Evolutionary conservation across 2,888 invertebrate genomes (phyloP), one percentile per base, ranked within the genome.

Genomic region (Papilio protenor): DNA sequence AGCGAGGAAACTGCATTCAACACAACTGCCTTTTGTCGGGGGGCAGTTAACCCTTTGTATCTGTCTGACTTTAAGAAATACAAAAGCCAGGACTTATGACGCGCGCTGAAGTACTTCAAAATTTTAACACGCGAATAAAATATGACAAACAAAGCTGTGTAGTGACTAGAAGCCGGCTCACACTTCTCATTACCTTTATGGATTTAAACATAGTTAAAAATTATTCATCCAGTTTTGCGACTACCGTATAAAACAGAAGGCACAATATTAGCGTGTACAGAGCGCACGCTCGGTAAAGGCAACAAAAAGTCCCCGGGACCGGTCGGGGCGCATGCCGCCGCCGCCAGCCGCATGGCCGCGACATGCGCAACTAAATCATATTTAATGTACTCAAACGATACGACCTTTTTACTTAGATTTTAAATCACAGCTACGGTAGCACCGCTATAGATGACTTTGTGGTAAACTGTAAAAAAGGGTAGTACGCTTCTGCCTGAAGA

Each of bases 241-340:
- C 2, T 18, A 64, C 61, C 5, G 8, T 64, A 64, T 18, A 18
- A 40, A 66, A 66, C 45, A 66, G 40, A 8, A 45, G 45, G 40
- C 45, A n/a, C 11, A n/a, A 69, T 45, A 69, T 45, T 21, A n/a
- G 45, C 45, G 66, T 66, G 45, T 72, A 52, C n/a, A 71, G 47
- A 52, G 52, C 27, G 47, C 49, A 23, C 49, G 23, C 71, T 6
- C 49, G 47, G 21, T 11, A 4, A 23, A 8, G 27, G 16, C 27
- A 23, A 71, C 16, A 47, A 73, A 52, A 57, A n/a, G 72, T 73
- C n/a, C 40, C 8, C 33, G 16, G 72, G 57, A 73, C 72, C 72
- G 72, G 72, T 73, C 55, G 52, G 72, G 57, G 72, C 40, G 72
- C 72, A 73, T 57, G 72, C 72, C 72, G 72, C 18, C 18, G 55